Percentiles rank a stretch among this genome's conserved stretches.
Conservation (phyloP, 2,113 vertebrate genomes). For the Cyprinodon brontotheroides region DNA sequence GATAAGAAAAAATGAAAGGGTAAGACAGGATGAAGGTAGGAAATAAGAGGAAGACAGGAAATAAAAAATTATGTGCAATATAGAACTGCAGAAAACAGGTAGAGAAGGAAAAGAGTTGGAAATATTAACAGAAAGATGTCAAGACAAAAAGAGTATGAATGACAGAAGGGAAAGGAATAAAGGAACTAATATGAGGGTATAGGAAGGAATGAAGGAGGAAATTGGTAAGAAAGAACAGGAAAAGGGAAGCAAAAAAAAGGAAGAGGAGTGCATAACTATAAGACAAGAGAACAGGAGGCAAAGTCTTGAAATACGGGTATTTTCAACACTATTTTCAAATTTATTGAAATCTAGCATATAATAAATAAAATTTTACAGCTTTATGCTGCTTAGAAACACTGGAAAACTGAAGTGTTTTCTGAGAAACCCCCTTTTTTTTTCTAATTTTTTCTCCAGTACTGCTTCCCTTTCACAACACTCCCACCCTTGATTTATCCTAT, state of each 20-base stretch:
- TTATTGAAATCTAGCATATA: neutral
- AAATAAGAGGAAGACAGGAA: neutral
- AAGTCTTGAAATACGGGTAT: neutral
- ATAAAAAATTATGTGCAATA: no score
- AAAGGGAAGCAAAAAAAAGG: neutral
- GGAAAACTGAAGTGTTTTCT: conserved; percentile 51
- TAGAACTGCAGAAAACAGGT: no score
- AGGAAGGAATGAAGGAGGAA: neutral
- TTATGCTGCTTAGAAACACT: neutral
- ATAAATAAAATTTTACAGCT: neutral
- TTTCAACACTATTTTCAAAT: neutral
- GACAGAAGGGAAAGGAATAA: neutral
- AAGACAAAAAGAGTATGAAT: neutral
- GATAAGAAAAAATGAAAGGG: neutral
- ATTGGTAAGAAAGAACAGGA: neutral
- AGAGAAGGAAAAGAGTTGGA: no score
- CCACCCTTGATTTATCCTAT: conserved; percentile 50
- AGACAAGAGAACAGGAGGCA: neutral
- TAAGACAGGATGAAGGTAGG: neutral
- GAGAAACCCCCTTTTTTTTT: conserved; percentile 51
- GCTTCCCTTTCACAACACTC: conserved; percentile 10
- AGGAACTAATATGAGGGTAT: neutral
- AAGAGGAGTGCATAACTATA: neutral
- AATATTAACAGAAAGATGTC: no score
- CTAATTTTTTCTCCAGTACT: conserved; percentile 46